phyloP scores from a whole-genome alignment of 2,113 vertebrate species.

The Orthonyx spaldingii region DNA sequence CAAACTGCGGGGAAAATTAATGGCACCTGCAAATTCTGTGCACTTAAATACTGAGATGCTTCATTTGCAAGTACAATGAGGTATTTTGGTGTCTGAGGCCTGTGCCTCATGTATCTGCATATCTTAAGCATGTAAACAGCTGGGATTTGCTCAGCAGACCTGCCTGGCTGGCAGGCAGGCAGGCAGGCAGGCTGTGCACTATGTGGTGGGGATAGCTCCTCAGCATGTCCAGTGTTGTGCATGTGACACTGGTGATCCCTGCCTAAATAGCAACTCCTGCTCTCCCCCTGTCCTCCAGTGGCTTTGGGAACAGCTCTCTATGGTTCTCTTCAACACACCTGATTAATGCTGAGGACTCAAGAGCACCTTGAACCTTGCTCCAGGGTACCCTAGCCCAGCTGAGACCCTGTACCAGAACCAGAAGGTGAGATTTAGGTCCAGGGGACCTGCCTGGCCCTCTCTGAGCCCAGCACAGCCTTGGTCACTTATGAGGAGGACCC shows the following conservation, averaged over 20 bases:
- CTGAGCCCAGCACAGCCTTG: neutral
- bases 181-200: neutral
- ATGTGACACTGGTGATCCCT: neutral
- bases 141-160: neutral
- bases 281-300: neutral
- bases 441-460: rapidly evolving
- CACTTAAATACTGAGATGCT: neutral
- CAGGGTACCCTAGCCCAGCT: neutral
- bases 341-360: neutral
- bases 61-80: conserved; percentile 32
- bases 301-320: neutral
- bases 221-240: rapidly evolving
- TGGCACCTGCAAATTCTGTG: neutral
- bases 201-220: rapidly evolving
- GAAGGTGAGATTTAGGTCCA: neutral
- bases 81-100: neutral
- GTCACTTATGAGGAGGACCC: neutral
- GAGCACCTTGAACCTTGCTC: rapidly evolving
- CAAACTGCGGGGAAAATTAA: conserved; percentile 3
- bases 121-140: neutral
- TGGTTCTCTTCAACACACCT: neutral
- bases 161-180: neutral
- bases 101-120: neutral
- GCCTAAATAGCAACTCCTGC: neutral
- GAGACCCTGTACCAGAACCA: neutral